Evolutionary conservation across 2,888 invertebrate genomes (phyloP).

Genomic region (Aethes cnicana): DNA sequence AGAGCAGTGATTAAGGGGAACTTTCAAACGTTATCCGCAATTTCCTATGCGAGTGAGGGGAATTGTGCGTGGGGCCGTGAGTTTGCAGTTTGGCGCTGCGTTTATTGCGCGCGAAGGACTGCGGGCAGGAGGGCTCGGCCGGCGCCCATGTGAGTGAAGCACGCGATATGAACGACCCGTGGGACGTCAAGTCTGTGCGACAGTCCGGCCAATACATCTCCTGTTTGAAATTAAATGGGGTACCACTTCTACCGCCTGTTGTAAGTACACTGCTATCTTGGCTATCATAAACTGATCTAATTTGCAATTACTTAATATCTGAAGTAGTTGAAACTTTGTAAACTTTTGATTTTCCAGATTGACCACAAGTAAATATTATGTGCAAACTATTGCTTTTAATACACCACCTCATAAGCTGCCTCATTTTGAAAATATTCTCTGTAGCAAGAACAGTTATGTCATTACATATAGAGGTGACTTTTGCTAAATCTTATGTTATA

Average conservation of each 20-base stretch:
- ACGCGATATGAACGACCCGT: conserved; percentile 71
- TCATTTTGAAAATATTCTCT: not conserved
- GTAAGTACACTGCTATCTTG: conserved; percentile 69
- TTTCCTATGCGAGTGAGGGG: conserved; percentile 35
- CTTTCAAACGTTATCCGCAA: conserved; percentile 45
- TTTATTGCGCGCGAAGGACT: not conserved
- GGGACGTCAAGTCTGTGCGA: conserved; percentile 74
- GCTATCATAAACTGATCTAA: not conserved
- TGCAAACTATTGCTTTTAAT: conserved; percentile 1
- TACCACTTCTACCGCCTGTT: conserved; percentile 88
- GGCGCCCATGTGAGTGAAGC: conserved; percentile 34
- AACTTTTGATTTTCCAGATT: conserved; percentile 10
- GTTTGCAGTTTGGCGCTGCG: not conserved
- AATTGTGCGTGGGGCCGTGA: conserved; percentile 19
- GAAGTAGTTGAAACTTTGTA: not conserved
- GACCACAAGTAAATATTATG: conserved; percentile 1
- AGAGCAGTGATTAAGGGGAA: conserved; percentile 27
- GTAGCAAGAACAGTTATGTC: conserved; percentile 7
- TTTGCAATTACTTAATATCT: not conserved
- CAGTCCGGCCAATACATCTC: conserved; percentile 81
- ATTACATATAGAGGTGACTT: conserved; percentile 34
- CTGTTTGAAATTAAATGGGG: conserved; percentile 87
- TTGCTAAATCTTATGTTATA: conserved; percentile 13
- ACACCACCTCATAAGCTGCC: not conserved
- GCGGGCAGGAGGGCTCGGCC: not conserved